These are phyloP conservation scores for Metridium senile DNA, from an alignment of 92 coral and sea anemone species.

Conservation along the genomic window DNA sequence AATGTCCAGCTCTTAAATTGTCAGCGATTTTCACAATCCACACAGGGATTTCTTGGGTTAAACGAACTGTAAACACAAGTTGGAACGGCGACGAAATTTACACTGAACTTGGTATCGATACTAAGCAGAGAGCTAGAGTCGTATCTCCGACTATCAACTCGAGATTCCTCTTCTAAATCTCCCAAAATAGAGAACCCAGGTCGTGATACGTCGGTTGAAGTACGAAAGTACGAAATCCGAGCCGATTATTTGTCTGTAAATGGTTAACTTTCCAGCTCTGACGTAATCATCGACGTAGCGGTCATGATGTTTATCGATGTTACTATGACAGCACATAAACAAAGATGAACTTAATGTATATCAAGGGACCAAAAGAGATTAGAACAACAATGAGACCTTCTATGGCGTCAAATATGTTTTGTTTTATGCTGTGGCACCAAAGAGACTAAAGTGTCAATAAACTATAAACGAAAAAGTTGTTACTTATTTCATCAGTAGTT, in stretches of 20 bases:
- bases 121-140: neutral
- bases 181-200: neutral
- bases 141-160: neutral
- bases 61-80: neutral
- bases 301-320: slow-evolving; percentile 16
- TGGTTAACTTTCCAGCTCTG: slow-evolving; percentile 1
- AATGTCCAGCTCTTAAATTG: neutral
- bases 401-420: slow-evolving; percentile 13
- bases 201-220: neutral
- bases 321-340: slow-evolving; percentile 43
- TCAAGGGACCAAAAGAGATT: slow-evolving; percentile 5
- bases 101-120: no score
- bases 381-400: neutral
- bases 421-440: slow-evolving; percentile 5
- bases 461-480: neutral
- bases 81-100: neutral
- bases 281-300: slow-evolving; percentile 2
- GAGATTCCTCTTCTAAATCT: neutral
- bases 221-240: neutral
- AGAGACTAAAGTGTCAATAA: neutral
- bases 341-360: neutral
- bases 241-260: slow-evolving; percentile 2
- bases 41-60: neutral
- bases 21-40: neutral
- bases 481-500: neutral